Evolutionary conservation across 2,113 vertebrate genomes (phyloP).

Genomic region (Entomyzon cyanotis): DNA sequence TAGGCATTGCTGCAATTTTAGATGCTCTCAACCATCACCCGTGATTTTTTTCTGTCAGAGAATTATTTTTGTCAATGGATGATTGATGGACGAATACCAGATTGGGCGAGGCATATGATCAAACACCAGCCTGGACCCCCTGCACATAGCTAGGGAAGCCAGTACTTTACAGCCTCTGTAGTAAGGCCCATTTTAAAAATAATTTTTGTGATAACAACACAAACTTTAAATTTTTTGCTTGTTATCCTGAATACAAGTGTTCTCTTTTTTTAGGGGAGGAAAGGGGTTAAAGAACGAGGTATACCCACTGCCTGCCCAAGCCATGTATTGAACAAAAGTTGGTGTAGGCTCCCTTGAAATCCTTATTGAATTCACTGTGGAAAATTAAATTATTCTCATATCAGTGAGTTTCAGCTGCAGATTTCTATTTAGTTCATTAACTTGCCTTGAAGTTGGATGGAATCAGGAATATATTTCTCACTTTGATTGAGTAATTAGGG

Average conservation of each 20-base stretch:
- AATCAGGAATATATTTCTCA: slow-evolving; percentile 58
- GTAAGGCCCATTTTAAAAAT: neutral
- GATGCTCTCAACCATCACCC: neutral
- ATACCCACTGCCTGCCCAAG: neutral
- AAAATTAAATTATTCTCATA: slow-evolving; percentile 61
- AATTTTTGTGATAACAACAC: neutral
- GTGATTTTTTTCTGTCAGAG: neutral
- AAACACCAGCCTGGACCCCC: neutral
- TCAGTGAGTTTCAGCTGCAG: slow-evolving; percentile 49
- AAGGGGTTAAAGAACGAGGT: neutral
- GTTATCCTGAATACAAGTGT: neutral
- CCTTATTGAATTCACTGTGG: slow-evolving; percentile 28
- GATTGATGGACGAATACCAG: neutral
- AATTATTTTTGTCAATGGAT: neutral
- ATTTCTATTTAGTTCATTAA: slow-evolving; percentile 61
- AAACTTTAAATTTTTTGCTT: neutral
- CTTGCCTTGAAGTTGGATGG: slow-evolving; percentile 60
- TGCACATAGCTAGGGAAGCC: neutral
- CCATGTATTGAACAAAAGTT: neutral
- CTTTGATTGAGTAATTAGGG: slow-evolving; percentile 64
- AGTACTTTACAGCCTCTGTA: neutral
- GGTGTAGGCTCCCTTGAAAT: slow-evolving; percentile 31
- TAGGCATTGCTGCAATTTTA: neutral
- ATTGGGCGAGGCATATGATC: neutral
- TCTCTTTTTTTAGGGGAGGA: accelerated